Evolutionary conservation across 2,797 vertebrate genomes (phyloP).

Genomic region (Girardinus metallicus): DNA sequence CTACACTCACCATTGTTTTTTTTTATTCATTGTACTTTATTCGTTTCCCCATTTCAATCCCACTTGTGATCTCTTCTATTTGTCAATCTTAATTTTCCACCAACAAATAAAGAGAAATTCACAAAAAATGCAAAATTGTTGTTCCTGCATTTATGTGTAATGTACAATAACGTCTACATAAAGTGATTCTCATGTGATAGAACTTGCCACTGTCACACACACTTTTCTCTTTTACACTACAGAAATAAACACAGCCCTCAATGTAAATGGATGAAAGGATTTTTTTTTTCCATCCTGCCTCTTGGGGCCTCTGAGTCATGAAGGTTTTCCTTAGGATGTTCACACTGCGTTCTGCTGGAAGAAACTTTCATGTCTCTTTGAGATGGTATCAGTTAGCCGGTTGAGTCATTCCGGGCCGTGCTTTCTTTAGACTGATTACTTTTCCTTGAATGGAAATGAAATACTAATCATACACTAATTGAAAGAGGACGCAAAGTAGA

Average conservation of each 20-base stretch:
- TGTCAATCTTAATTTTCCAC: no score
- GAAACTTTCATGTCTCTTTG: conserved; percentile 47
- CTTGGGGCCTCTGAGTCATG: conserved; percentile 19
- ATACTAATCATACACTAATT: conserved; percentile 43
- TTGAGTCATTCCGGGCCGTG: conserved; percentile 15
- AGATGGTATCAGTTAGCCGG: conserved; percentile 32
- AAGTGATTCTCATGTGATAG: background rate
- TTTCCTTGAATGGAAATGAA: conserved; percentile 35
- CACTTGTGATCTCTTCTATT: no score
- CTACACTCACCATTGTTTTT: background rate
- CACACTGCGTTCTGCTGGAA: conserved; percentile 8
- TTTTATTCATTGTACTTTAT: background rate
- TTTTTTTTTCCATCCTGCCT: conserved; percentile 16
- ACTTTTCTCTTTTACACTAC: background rate
- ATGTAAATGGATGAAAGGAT: conserved; percentile 38
- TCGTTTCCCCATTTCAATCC: no score
- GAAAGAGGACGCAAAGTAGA: conserved; percentile 13
- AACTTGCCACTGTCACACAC: background rate
- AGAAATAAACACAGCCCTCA: background rate
- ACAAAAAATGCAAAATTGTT: background rate
- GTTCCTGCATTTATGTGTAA: background rate
- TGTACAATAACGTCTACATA: background rate
- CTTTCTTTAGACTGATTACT: conserved; percentile 32
- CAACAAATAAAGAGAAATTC: no score
- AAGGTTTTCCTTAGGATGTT: conserved; percentile 16